These are phyloP conservation scores for Myripristis murdjan DNA, from an alignment of 2,797 vertebrate species.

Conservation along the genomic window DNA sequence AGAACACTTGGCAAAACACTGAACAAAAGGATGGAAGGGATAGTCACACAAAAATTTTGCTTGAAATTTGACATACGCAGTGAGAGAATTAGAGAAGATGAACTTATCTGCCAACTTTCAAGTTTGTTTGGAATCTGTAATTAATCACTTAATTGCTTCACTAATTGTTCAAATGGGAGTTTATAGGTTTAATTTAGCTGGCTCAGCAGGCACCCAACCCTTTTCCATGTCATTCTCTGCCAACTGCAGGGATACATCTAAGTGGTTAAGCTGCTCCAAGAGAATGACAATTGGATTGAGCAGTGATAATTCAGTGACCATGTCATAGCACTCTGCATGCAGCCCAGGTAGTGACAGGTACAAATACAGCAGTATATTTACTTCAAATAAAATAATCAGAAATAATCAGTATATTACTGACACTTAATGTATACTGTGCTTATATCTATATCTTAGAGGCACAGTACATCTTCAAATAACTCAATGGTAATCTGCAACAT, in stretches of 20 bases:
- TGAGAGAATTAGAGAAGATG: neutral
- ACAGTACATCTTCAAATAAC: too few relatives aligned
- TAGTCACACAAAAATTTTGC: too few relatives aligned
- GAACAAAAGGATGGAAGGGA: too few relatives aligned
- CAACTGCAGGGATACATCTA: neutral
- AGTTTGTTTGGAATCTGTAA: neutral
- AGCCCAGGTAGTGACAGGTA: neutral
- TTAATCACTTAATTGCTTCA: conserved; percentile 1
- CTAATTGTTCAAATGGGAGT: neutral
- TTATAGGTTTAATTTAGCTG: neutral
- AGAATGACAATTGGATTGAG: neutral
- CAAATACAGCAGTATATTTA: too few relatives aligned
- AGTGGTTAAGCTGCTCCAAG: neutral
- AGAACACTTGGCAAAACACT: too few relatives aligned
- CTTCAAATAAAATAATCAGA: too few relatives aligned
- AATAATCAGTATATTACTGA: too few relatives aligned
- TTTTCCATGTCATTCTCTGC: neutral
- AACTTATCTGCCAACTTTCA: neutral
- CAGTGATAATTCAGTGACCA: neutral
- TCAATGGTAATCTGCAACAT: too few relatives aligned
- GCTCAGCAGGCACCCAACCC: neutral
- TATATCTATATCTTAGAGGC: too few relatives aligned
- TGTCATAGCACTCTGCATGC: too few relatives aligned
- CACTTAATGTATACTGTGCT: too few relatives aligned
- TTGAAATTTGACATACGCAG: neutral